Conservation (phyloP, 1,140 invertebrate genomes). For the Lucilia cuprina region DNA sequence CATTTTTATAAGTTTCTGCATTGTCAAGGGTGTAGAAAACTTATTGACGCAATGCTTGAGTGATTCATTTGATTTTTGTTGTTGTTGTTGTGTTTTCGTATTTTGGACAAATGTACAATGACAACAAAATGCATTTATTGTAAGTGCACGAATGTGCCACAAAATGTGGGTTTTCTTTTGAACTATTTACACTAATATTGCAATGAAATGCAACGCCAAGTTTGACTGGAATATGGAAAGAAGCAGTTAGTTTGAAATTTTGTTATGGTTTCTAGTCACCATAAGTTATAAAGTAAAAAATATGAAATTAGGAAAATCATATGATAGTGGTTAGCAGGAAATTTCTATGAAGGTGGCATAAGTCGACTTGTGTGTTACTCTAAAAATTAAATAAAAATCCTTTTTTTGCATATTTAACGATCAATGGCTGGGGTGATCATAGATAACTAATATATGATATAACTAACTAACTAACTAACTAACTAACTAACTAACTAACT, state of each 20-base stretch:
- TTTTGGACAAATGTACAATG: background rate
- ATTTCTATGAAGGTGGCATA: no score
- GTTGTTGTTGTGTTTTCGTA: background rate
- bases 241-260: background rate
- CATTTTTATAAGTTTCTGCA: background rate
- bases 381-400: no score
- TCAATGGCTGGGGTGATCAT: no score
- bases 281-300: background rate
- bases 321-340: background rate
- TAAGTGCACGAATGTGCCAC: background rate
- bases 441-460: no score
- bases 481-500: no score
- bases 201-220: background rate
- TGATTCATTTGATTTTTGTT: slow-evolving; percentile 20
- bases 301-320: background rate
- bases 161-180: background rate
- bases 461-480: no score
- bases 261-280: background rate
- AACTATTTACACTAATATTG: background rate
- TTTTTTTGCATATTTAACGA: no score
- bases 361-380: no score
- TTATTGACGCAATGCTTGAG: slow-evolving; percentile 18
- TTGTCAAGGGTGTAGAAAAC: slow-evolving; percentile 14
- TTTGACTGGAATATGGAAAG: background rate
- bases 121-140: background rate